Evolutionary conservation across 2,888 invertebrate species (phyloP), one percentile per base, ranked within the genome.

Genomic region (Machimus rusticus): DNA sequence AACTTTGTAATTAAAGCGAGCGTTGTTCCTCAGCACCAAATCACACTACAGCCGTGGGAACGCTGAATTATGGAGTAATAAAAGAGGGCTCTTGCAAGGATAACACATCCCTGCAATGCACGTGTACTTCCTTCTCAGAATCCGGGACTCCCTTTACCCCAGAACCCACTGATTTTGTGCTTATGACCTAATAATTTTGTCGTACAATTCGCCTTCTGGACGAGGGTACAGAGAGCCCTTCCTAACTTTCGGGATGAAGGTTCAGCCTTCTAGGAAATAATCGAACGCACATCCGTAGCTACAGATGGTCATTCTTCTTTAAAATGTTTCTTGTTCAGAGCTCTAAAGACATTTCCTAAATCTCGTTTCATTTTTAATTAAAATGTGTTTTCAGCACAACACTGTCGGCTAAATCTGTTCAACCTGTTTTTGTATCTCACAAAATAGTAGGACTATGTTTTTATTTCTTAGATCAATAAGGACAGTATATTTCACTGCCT

Each of bases 1-100:
- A 82, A 82, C 37, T 82, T 82, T 66, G 34, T 82, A 82, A 82
- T 82, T 82, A 82, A 82, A 82, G 14, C 39, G 57, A 34, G 82
- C 57, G 82, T 57, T 57, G 28, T 37, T 66, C 57, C 57, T 51
- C 19, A 66, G 66, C 37, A 82, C 82, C 34, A 82, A 57, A 82
- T 82, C 82, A 82, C 46, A 82, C 34, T 82, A 31, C 39, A n/a
- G 37, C 37, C 39, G n/a, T 34, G 34, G 76, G 39, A 76, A 37
- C 37, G n/a, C 37, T 34, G 76, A 76, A 76, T 76, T 76, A 76
- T 76, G 37, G 39, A 76, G 76, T 76, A 76, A 76, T 76, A 76
- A 76, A 14, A 34, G n/a, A n/a, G 76, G 76, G 14, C n/a, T 28
- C 76, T 34, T 76, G 76, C 34, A 76, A 76, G 76, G 76, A 37